Evolutionary conservation across 2,797 vertebrate species (phyloP), one percentile per base, ranked within the genome.

Genomic region (Halcyon leucocephala): DNA sequence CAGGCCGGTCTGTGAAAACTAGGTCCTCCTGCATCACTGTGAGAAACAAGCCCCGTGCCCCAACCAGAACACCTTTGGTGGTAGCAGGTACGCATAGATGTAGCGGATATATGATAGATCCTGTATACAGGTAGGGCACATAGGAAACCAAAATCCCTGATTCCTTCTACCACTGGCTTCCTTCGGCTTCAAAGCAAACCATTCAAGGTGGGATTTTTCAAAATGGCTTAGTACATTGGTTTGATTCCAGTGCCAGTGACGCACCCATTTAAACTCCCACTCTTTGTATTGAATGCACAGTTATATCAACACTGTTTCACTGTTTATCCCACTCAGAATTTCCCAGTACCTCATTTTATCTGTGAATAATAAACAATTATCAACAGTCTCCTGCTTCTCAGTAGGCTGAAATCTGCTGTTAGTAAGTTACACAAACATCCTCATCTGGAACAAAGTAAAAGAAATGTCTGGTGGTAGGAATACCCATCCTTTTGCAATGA

Each of bases 91-190:
- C 2, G 7, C 7, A 6, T 0, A 57, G 35, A 15, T 1, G 13
- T 17, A 29, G 67, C 9, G 10, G 54, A 39, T 2, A 1, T 0
- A 0, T 2, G 21, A 28, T 24, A 6, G 12, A 10, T 31, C 22
- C 33, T 33, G 16, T 8, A 4, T 10, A 9, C 11, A 69, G 16
- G 25, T 0, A 58, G 33, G 48, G 21, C 17, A 37, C 7, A 2
- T 0, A 10, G 31, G 31, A 33, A 82, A 39, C 42, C 21, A 49
- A 67, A 70, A 58, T 37, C 41, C 21, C 48, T 33, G 16, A 46
- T 49, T 31, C 35, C 44, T 87, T 77, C 48, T 24, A 2, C 31
- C 41, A 8, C 35, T 48, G 48, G 14, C 26, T 73, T 51, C 52
- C n/a, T 58, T 18, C 16, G 5, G 8, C 60, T 39, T 73, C 55